A percentile compares a stretch with the other conserved stretches of the same genome.
Evolutionary conservation across 2,888 invertebrate genomes (phyloP).

Genomic region (Plagodis dolabraria): DNA sequence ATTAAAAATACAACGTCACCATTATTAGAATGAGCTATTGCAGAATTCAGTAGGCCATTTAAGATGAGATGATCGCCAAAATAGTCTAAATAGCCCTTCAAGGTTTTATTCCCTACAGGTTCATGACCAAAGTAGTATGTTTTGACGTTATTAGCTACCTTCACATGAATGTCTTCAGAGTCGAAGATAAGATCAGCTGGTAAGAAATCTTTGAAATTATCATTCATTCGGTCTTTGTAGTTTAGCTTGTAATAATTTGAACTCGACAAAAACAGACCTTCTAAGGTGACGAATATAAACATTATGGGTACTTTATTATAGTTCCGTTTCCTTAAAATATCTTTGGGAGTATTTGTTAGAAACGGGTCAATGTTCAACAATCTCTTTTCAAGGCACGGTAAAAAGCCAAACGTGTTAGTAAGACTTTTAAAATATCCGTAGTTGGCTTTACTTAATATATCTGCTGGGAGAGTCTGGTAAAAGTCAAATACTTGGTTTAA

Average conservation of each 20-base stretch:
- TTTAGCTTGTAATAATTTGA: constrained; percentile 40
- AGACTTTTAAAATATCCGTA: constrained; percentile 42
- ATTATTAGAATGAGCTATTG: constrained; percentile 34
- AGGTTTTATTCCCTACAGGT: constrained; percentile 34
- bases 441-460: constrained; percentile 36
- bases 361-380: constrained; percentile 34
- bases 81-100: constrained; percentile 45
- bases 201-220: constrained; percentile 46
- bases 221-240: constrained; percentile 46
- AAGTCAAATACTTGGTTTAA: constrained; percentile 32
- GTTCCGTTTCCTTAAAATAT: constrained; percentile 34
- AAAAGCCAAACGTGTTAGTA: constrained; percentile 50
- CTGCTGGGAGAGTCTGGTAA: constrained; percentile 37
- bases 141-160: constrained; percentile 39
- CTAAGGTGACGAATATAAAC: constrained; percentile 43
- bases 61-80: constrained; percentile 47
- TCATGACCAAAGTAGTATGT: constrained; percentile 47
- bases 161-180: constrained; percentile 32
- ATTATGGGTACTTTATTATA: constrained; percentile 45
- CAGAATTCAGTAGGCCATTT: constrained; percentile 43
- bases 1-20: constrained; percentile 45
- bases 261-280: constrained; percentile 47
- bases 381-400: constrained; percentile 48
- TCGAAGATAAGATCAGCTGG: constrained; percentile 49
- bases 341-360: constrained; percentile 37